Conservation (phyloP, 2,797 vertebrate species). For the Gymnothorax javanicus region DNA sequence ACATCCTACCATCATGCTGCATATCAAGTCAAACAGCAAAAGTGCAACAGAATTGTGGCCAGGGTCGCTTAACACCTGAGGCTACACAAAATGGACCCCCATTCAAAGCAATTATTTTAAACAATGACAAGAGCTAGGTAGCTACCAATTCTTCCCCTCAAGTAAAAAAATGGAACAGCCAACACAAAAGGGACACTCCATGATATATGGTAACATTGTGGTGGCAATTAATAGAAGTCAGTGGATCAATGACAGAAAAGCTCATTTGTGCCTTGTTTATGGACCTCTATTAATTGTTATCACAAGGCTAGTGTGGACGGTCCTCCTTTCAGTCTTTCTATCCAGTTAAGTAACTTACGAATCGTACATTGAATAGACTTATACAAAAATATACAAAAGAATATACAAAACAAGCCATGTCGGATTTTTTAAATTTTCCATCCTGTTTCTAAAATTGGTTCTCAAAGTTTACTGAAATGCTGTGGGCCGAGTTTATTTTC, state of each 20-base stretch:
- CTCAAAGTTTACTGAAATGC: no score
- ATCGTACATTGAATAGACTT: neutral
- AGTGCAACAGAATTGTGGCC: neutral
- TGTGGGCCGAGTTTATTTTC: no score
- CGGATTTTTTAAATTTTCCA: neutral
- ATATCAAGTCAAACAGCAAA: neutral
- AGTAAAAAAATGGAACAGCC: neutral
- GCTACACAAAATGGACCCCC: neutral
- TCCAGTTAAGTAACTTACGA: neutral
- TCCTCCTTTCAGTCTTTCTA: neutral
- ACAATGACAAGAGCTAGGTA: neutral
- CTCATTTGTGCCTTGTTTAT: no score
- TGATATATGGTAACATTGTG: no score
- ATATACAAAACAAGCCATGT: neutral
- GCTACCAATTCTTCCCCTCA: neutral
- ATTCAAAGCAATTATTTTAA: neutral
- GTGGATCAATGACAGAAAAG: no score
- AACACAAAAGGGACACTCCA: neutral
- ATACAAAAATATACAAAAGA: neutral
- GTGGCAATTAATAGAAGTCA: no score
- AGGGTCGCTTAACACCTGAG: neutral
- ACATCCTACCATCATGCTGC: neutral
- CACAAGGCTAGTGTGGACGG: no score
- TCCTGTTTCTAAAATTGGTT: no score
- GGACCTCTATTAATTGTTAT: no score